Evolutionary conservation across 2,888 invertebrate species (phyloP).

Genomic region (Athrips mouffetella): DNA sequence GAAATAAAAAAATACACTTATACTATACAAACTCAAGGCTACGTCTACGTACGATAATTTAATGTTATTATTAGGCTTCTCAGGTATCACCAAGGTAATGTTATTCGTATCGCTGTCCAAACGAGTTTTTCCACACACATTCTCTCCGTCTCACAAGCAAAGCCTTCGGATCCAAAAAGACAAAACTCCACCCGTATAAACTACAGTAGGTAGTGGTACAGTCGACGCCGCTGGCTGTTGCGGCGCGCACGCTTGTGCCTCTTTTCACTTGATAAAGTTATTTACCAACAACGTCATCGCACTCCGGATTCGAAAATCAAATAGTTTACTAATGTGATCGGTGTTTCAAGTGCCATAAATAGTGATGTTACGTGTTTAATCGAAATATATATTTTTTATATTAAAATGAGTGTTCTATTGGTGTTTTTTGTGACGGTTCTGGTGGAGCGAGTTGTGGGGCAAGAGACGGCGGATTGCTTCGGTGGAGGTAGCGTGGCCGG

Average conservation of each 20-base stretch:
- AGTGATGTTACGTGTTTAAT: conserved; percentile 28
- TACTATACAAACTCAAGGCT: no score
- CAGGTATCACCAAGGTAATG: conserved; percentile 25
- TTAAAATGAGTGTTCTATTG: conserved; percentile 63
- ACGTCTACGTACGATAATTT: no score
- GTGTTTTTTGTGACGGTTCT: conserved; percentile 66
- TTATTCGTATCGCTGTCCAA: conserved; percentile 44
- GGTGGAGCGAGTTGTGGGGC: conserved; percentile 66
- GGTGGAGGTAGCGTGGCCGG: conserved; percentile 84
- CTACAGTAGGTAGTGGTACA: no score
- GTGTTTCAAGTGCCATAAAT: conserved; percentile 65
- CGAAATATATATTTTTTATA: conserved; percentile 31
- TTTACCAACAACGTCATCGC: conserved; percentile 37
- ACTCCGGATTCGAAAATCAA: conserved; percentile 49
- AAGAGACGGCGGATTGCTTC: conserved; percentile 77
- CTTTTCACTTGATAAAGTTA: conserved; percentile 28
- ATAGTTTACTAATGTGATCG: conserved; percentile 61
- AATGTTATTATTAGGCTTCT: no score
- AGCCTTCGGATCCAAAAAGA: conserved; percentile 37
- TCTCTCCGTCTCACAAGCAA: conserved; percentile 67
- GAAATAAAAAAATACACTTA: no score
- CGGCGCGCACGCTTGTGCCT: conserved; percentile 48
- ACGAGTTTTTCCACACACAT: conserved; percentile 65
- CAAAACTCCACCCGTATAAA: conserved; percentile 23
- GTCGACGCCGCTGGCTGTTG: conserved; percentile 62